A percentile compares a stretch with the other conserved stretches of the same genome.
These are phyloP conservation scores for Drosophila rhopaloa DNA, from an alignment of 1,140 invertebrate genomes.

Conservation along the genomic window DNA sequence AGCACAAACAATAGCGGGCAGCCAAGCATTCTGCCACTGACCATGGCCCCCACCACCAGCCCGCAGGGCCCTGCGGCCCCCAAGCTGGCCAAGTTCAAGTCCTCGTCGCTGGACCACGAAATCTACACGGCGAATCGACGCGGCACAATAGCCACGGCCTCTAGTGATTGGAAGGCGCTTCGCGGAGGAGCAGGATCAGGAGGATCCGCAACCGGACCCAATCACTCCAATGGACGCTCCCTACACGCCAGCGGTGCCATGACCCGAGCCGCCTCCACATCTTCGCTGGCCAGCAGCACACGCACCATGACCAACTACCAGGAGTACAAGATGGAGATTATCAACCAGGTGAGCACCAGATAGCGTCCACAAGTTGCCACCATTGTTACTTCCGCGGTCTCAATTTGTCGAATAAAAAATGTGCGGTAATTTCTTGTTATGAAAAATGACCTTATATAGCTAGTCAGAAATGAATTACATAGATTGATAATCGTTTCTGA, in stretches of 20 bases:
- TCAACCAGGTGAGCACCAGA: slow-evolving; percentile 68
- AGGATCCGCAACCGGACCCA: not conserved
- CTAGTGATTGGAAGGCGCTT: slow-evolving; percentile 69
- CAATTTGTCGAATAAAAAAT: too few relatives aligned
- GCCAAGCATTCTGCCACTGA: slow-evolving; percentile 47
- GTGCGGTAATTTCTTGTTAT: too few relatives aligned
- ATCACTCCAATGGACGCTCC: slow-evolving; percentile 51
- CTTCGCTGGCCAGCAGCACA: slow-evolving; percentile 75
- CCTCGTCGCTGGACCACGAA: slow-evolving; percentile 76
- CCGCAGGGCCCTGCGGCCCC: slow-evolving; percentile 27
- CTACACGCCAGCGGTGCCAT: slow-evolving; percentile 50
- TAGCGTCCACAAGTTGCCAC: not conserved
- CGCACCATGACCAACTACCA: slow-evolving; percentile 81
- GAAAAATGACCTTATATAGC: too few relatives aligned
- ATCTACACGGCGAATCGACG: slow-evolving; percentile 75
- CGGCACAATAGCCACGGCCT: slow-evolving; percentile 63
- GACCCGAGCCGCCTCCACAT: slow-evolving; percentile 76
- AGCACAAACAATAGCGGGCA: slow-evolving; percentile 37
- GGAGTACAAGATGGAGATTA: slow-evolving; percentile 82
- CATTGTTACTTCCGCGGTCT: too few relatives aligned
- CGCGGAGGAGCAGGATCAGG: slow-evolving; percentile 15
- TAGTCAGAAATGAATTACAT: too few relatives aligned
- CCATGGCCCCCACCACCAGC: slow-evolving; percentile 58
- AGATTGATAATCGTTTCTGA: too few relatives aligned
- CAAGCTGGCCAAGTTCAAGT: slow-evolving; percentile 72